Evolutionary conservation across 2,888 invertebrate species (phyloP).

Genomic region (Lasiommata megera): DNA sequence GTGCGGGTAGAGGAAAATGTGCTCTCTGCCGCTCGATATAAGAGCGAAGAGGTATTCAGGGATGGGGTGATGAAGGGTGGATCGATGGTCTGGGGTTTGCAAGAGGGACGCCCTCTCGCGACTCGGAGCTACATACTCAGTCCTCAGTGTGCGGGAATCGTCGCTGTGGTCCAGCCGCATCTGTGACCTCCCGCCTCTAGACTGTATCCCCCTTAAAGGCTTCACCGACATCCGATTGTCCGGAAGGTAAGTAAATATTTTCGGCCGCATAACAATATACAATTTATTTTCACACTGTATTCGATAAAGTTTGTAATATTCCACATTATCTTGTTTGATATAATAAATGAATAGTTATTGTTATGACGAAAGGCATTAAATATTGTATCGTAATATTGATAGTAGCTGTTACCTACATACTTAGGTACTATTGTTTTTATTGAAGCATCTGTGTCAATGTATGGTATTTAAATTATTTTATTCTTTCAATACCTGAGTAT

Average conservation of each 20-base stretch:
- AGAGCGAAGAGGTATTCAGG: conserved; percentile 30
- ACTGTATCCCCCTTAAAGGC: background rate
- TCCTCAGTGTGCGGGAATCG: conserved; percentile 55
- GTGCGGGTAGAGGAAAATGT: conserved; percentile 30
- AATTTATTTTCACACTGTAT: background rate
- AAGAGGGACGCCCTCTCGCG: conserved; percentile 53
- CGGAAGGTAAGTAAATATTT: conserved; percentile 26
- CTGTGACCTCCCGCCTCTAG: background rate
- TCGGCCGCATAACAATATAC: background rate
- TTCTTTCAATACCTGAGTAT: background rate
- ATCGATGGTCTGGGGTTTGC: conserved; percentile 56
- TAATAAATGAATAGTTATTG: background rate
- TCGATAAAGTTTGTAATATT: background rate
- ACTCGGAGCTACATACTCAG: conserved; percentile 43
- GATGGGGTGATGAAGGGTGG: conserved; percentile 49
- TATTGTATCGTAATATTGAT: background rate
- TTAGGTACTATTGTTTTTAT: background rate
- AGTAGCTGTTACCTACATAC: background rate
- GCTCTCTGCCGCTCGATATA: conserved; percentile 41
- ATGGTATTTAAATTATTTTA: too few relatives aligned
- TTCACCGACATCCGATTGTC: conserved; percentile 4
- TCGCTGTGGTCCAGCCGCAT: conserved; percentile 53
- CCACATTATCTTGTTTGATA: background rate
- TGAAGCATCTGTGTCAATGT: background rate
- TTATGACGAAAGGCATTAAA: background rate